Evolutionary conservation across 1,140 invertebrate species (phyloP).

Genomic region (Drosophila cardini): DNA sequence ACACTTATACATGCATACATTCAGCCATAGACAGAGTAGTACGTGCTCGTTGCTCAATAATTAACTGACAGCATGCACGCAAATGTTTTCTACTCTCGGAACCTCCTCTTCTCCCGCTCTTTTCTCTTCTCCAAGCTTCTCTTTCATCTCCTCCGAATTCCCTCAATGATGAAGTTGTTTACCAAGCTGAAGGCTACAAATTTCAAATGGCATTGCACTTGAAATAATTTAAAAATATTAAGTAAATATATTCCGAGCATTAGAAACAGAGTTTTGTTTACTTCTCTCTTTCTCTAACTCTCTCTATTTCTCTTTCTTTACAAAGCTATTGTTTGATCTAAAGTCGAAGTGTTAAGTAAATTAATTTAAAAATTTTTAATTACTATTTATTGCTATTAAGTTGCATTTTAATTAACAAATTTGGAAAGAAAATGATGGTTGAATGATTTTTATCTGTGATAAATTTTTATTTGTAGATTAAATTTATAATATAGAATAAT

Average conservation of each 20-base stretch:
- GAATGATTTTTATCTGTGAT: no score
- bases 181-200: conserved; percentile 41
- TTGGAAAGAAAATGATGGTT: no score
- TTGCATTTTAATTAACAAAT: no score
- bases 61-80: conserved; percentile 78
- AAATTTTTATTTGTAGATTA: no score
- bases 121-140: background rate
- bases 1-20: conserved; percentile 9
- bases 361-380: no score
- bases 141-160: background rate
- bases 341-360: no score
- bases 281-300: background rate
- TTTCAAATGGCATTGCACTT: conserved; percentile 67
- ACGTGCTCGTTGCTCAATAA: conserved; percentile 76
- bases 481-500: no score
- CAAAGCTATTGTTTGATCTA: no score
- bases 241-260: background rate
- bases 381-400: no score
- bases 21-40: conserved; percentile 42
- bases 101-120: background rate
- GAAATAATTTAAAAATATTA: conserved; percentile 45
- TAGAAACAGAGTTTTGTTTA: conserved; percentile 27
- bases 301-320: background rate
- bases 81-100: conserved; percentile 49
- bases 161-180: conserved; percentile 49